Conservation (phyloP, 2,113 vertebrate genomes). For the Catharus fuscescens region DNA sequence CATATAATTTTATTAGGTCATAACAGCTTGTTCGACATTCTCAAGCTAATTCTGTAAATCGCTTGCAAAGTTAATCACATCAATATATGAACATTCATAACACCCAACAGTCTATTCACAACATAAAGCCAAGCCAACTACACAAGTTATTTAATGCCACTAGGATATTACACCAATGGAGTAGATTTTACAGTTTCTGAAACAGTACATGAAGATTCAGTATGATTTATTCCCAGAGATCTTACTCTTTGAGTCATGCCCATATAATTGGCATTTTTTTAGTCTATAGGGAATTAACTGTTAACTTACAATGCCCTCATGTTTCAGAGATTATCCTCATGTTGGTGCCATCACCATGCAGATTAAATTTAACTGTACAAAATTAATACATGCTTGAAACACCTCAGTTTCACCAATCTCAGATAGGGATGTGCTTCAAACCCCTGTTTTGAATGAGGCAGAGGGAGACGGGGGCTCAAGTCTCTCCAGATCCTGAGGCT, state of each 20-base stretch:
- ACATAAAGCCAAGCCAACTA: not conserved
- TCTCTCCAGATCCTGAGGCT: not conserved
- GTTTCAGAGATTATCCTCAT: not conserved
- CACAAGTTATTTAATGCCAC: not conserved
- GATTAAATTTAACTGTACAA: not conserved
- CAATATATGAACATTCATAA: not conserved
- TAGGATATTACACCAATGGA: not conserved
- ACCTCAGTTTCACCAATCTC: not conserved
- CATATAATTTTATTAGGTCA: not conserved
- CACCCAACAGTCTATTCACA: not conserved
- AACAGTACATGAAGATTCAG: not conserved
- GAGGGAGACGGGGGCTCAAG: fast-evolving
- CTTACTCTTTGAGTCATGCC: not conserved
- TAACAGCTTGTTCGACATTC: not conserved
- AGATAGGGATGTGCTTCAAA: not conserved
- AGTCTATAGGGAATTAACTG: not conserved
- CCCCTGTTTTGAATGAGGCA: not conserved
- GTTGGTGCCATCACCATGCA: not conserved
- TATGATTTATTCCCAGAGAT: not conserved
- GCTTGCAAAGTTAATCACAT: not conserved
- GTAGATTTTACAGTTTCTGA: not conserved
- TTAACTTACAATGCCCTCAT: not conserved
- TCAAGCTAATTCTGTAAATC: not conserved
- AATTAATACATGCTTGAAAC: not conserved
- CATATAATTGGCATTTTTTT: not conserved